Evolutionary conservation across 2,888 invertebrate species (phyloP), one percentile per base, ranked within the genome.

Genomic region (Harmothoe impar): DNA sequence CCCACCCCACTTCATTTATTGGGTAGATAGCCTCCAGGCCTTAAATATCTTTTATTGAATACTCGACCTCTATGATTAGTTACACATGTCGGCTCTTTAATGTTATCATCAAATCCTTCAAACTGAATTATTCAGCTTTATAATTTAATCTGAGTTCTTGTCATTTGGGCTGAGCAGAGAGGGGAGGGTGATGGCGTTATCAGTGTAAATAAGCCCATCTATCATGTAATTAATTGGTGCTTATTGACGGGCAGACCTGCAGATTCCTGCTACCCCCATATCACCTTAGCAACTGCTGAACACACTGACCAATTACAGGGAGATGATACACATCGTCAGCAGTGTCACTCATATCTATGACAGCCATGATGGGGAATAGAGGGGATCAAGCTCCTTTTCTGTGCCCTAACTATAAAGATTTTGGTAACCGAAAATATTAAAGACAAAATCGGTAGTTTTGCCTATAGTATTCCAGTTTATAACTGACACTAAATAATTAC

Each of bases 161-260:
- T 29, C 29, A 15, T 31, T 81, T 33, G 43, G 43, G 3, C 84
- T 23, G 5, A 1, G 84, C 20, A 52, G n/a, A n/a, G n/a, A n/a
- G 85, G 85, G 25, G 5, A 10, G 23, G n/a, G 31, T 54, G 86
- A 86, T 54, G 1, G 31, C 29, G 86, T 20, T 31, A 54, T 86
- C 86, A 31, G 56, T 54, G 86, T 86, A 86, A 86, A 86, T 86
- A 86, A 29, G 52, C 52, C 31, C 52, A 54, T 86, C 52, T n/a
- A 54, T 86, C 86, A 86, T 86, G 54, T 86, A 86, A 86, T 86
- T 86, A 86, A 86, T 86, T 86, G 33, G 35, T n/a, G 72, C 43
- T 81, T 33, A 81, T 81, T 81, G 81, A 81, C 81, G 35, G 43
- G 29, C 29, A 25, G 25, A 29, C 3, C 29, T 29, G 29, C 31